phyloP scores from a whole-genome alignment of 2,113 vertebrate species.

The Onychostruthus taczanowskii region DNA sequence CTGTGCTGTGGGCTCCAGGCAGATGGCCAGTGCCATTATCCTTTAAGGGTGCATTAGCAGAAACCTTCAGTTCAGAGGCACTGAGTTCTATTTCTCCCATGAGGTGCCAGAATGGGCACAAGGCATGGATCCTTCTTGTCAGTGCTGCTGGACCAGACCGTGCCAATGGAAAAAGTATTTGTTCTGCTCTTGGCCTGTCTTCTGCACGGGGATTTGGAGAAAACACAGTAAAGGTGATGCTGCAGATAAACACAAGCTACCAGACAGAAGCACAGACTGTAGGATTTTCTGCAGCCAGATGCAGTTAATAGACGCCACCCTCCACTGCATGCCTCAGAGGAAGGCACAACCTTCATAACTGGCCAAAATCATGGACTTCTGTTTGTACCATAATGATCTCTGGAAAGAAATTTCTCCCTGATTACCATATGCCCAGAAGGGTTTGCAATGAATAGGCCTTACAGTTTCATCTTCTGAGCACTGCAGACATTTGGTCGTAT shows the following conservation, averaged over 20 bases:
- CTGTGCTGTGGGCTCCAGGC: not conserved
- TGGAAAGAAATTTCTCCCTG: not conserved
- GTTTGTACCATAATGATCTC: not conserved
- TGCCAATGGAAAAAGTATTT: not conserved
- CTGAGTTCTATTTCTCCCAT: not conserved
- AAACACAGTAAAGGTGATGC: not conserved
- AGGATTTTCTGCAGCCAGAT: not conserved
- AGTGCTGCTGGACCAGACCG: not conserved
- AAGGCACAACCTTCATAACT: not conserved
- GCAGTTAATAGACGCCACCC: not conserved
- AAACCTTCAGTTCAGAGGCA: not conserved
- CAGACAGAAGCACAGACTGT: not conserved
- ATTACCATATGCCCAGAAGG: constrained; percentile 27
- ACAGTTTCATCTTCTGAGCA: not conserved
- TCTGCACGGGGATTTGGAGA: not conserved
- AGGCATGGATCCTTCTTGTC: not conserved
- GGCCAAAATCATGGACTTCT: not conserved
- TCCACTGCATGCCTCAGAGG: not conserved
- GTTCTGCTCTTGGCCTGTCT: not conserved
- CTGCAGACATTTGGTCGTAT: not conserved
- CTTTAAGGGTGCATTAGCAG: not conserved
- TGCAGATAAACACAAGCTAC: not conserved
- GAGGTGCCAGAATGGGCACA: not conserved
- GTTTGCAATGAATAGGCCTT: not conserved
- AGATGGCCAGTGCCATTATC: not conserved